Conservation (phyloP, 2,797 vertebrate species). For the Cephalopachus bancanus region DNA sequence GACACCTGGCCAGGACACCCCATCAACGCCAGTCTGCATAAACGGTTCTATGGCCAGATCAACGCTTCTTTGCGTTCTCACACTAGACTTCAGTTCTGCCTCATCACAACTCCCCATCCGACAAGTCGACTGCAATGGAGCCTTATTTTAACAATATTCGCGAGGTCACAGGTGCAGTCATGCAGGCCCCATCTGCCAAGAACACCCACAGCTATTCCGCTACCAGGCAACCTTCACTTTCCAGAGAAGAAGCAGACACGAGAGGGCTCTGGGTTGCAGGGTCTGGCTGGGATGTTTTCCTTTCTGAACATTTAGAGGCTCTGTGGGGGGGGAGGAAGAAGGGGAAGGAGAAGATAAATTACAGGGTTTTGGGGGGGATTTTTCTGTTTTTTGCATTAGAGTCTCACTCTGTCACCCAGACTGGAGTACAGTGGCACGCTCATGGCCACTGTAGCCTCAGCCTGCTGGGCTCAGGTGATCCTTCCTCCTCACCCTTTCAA, state of each 20-base stretch:
- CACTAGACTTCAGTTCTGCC: slow-evolving; percentile 33
- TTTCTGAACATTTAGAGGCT: background rate
- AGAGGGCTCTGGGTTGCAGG: background rate
- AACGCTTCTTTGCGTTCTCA: background rate
- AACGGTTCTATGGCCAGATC: slow-evolving; percentile 24
- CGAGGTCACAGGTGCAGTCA: slow-evolving; percentile 54
- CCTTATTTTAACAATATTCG: slow-evolving; percentile 76
- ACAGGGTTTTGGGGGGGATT: no score
- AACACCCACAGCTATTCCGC: slow-evolving; percentile 58
- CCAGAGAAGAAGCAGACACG: slow-evolving; percentile 19
- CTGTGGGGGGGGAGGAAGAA: background rate
- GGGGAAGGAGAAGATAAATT: no score
- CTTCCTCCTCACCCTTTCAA: no score
- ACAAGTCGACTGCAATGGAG: slow-evolving; percentile 36
- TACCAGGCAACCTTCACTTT: slow-evolving; percentile 62
- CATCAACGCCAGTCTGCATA: slow-evolving; percentile 5
- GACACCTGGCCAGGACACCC: background rate
- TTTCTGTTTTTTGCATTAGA: no score
- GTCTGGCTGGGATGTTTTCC: background rate
- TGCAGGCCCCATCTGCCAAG: slow-evolving; percentile 36
- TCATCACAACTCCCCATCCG: slow-evolving; percentile 41
- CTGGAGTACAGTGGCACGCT: no score
- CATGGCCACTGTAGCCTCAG: no score
- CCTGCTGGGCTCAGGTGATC: no score
- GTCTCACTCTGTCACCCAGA: no score